These are phyloP conservation scores for Limulus polyphemus DNA, from an alignment of 2,888 invertebrate genomes.

Conservation along the genomic window DNA sequence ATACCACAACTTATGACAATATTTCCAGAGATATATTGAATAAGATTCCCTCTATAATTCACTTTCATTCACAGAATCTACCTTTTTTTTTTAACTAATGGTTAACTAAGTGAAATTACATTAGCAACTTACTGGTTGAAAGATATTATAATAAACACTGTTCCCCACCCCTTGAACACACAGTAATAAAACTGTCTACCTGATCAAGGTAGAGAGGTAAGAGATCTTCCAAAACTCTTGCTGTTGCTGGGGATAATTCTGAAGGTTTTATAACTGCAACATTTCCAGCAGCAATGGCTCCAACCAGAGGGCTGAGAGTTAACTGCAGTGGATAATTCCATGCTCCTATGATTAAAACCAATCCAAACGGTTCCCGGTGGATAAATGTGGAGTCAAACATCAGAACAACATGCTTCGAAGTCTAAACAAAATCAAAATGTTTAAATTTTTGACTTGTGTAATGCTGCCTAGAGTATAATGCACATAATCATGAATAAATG, in stretches of 20 bases:
- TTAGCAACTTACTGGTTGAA: too few relatives aligned
- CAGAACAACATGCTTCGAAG: slow-evolving; percentile 34
- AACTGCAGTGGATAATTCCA: slow-evolving; percentile 46
- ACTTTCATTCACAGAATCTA: too few relatives aligned
- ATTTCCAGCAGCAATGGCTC: slow-evolving; percentile 76
- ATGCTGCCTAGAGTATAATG: too few relatives aligned
- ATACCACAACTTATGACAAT: too few relatives aligned
- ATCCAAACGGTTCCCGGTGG: slow-evolving; percentile 75
- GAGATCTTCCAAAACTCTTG: slow-evolving; percentile 56
- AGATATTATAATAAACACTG: too few relatives aligned
- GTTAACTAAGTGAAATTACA: too few relatives aligned
- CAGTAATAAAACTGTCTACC: slow-evolving; percentile 27
- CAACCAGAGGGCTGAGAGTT: slow-evolving; percentile 40
- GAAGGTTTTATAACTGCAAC: slow-evolving; percentile 50
- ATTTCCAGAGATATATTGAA: too few relatives aligned
- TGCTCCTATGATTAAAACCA: slow-evolving; percentile 53
- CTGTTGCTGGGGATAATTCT: slow-evolving; percentile 62
- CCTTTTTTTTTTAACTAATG: too few relatives aligned
- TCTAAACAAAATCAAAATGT: slow-evolving; percentile 23
- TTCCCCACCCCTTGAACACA: too few relatives aligned
- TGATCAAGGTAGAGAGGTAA: slow-evolving; percentile 75
- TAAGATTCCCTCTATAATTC: too few relatives aligned
- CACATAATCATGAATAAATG: too few relatives aligned
- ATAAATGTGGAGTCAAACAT: slow-evolving; percentile 39
- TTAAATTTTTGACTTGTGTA: too few relatives aligned